Base-by-base conservation (phyloP, 1,140 invertebrate genomes). In the Anoplolepis gracilipes region DNA sequence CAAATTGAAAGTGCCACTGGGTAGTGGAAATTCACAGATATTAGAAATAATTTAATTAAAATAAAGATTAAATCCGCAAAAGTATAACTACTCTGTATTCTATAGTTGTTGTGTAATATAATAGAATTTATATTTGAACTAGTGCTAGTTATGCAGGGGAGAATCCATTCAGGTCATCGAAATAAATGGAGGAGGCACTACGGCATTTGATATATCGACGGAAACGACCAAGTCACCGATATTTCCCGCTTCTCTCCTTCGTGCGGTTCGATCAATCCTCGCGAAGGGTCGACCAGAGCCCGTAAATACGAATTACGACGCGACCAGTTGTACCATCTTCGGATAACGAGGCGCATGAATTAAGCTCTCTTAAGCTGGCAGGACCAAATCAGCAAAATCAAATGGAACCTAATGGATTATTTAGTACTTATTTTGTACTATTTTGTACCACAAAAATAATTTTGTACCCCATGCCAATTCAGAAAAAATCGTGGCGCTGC, bases 281-380 rank as follows among this genome's bases (percentile, higher is more conserved):
- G 59, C 36, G 49, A 81, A 72, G 49, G 78, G 65, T 36, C 36
- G 19, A 70, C 36, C 28, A 36, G 22, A 22, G 11, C 55, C 33
- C 78, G 36, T 82, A 82, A 82, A 82, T 82, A 82, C 67, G 33
- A 82, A 72, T 81, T 81, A 81, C 78, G 33, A 42, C 1, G 36
- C 25, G 65, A 30, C 13, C 76, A 25, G 33, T 72, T 33, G 67
- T 73, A 61, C 11, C 25, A 22, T 30, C 78, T 39, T 8, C 36
- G 36, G 28, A 30, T 73, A 59, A 82, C 53, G n/a, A 82, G 53
- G 0, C 25, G 39, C 33, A 59, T 82, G 78, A 82, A n/a, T n/a
- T n/a, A n/a, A n/a, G n/a, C n/a, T n/a, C n/a, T n/a, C n/a, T n/a
- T n/a, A n/a, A n/a, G n/a, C n/a, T n/a, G n/a, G n/a, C n/a, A n/a